Evolutionary conservation across 2,888 invertebrate genomes (phyloP), one percentile per base, ranked within the genome.

Genomic region (Neoscelio sp.): DNA sequence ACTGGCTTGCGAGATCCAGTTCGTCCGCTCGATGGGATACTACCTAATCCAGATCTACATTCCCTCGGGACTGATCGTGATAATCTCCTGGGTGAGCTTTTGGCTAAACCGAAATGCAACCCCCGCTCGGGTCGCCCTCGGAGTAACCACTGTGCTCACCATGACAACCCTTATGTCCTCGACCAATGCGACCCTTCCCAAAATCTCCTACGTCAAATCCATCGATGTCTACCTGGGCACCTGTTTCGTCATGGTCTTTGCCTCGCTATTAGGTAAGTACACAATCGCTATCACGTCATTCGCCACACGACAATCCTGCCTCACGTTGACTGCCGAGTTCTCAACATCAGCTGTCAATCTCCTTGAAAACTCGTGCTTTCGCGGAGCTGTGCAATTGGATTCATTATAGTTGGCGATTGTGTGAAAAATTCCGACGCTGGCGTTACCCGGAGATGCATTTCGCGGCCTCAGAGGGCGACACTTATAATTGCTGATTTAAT

Each of bases 191-290:
- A 97, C 97, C 87, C 94, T 99, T 91, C 99, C 99, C 86, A 98
- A 99, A 93, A 98, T 98, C 90, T 98, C 98, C 83, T 98, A 98
- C 92, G 97, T 98, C 91, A 98, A 98, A 92, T 97, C 97, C 87
- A 98, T 98, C 91, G 98, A 98, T 92, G 98, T 98, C 87, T 98
- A 98, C 92, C 93, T 98, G 92, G 98, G 98, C 89, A 98, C 98
- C 89, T 98, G 98, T 93, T 98, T 98, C 96, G 97, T 98, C 91
- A 98, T 98, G 98, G 98, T 98, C 90, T 98, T 98, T 93, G 98
- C 98, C 87, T 98, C 98, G 91, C 93, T 99, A 90, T 92, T 99
- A 92, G 97, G 97, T 97, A 94, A 95, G 93, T 91, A 84, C 82
- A 82, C 75, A 75, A 78, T 74, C 82, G 76, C 81, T 81, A 79